Conservation (phyloP, 2,113 vertebrate genomes). For the Cyphotilapia sp. region DNA sequence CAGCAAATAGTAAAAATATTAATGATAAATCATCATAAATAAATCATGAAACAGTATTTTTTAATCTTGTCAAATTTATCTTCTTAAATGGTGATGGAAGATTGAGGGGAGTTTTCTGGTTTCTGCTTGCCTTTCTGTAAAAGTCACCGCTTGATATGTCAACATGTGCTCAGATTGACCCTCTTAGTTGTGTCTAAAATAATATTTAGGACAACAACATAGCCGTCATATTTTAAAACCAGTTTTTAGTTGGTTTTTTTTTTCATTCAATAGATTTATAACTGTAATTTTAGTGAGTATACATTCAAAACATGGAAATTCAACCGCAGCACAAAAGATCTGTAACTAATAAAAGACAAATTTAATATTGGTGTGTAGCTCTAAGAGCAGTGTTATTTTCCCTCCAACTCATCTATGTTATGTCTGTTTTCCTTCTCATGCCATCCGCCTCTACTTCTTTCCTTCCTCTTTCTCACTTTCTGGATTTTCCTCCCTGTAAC, state of each 20-base stretch:
- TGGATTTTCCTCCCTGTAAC: not conserved
- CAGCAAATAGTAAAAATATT: not conserved
- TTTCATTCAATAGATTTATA: not conserved
- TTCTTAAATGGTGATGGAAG: not conserved
- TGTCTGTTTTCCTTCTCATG: not conserved
- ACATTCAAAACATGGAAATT: not conserved
- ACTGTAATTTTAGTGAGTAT: not conserved
- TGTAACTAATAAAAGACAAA: not conserved
- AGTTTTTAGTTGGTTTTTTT: not conserved
- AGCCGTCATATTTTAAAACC: not conserved
- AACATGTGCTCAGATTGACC: not conserved
- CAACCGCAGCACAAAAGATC: not conserved
- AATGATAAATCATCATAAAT: not conserved
- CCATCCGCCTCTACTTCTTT: not conserved
- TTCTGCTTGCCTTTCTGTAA: not conserved
- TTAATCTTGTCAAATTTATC: not conserved
- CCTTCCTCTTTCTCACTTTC: not conserved
- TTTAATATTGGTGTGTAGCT: not conserved
- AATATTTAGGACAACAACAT: not conserved
- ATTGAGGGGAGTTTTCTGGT: not conserved
- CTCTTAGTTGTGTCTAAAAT: not conserved
- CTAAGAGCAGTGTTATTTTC: not conserved
- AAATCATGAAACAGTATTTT: not conserved
- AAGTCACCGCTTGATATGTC: rapidly evolving
- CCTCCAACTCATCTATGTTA: not conserved